Evolutionary conservation across 2,113 vertebrate species (phyloP).

Genomic region (Piprites chloris): DNA sequence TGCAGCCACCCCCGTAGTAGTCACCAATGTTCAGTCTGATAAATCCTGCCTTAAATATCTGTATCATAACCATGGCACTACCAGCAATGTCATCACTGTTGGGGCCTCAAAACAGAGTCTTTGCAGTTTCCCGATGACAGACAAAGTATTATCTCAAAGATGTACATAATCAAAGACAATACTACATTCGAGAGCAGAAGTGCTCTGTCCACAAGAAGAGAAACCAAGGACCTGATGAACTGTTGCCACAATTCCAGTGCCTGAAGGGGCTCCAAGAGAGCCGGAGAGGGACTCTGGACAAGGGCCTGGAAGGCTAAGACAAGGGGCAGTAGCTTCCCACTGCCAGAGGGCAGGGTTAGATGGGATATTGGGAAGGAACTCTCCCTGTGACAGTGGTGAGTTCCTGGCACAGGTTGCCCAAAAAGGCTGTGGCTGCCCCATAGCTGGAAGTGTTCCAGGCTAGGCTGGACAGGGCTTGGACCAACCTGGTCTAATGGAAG

Average conservation of each 20-base stretch:
- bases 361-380: background rate
- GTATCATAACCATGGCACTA: background rate
- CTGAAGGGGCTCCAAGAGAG: background rate
- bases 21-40: background rate
- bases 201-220: background rate
- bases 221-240: background rate
- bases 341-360: background rate
- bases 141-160: background rate
- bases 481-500: accelerated
- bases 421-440: background rate
- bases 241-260: background rate
- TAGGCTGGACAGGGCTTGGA: background rate
- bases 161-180: background rate
- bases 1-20: background rate
- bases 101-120: background rate
- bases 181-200: background rate
- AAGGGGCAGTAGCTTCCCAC: background rate
- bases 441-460: background rate
- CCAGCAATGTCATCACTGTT: background rate
- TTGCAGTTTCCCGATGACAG: background rate
- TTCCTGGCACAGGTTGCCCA: background rate
- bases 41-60: background rate
- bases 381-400: background rate
- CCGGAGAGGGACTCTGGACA: background rate
- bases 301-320: background rate